Evolutionary conservation across 2,797 vertebrate species (phyloP).

Genomic region (Diplodus sargus): DNA sequence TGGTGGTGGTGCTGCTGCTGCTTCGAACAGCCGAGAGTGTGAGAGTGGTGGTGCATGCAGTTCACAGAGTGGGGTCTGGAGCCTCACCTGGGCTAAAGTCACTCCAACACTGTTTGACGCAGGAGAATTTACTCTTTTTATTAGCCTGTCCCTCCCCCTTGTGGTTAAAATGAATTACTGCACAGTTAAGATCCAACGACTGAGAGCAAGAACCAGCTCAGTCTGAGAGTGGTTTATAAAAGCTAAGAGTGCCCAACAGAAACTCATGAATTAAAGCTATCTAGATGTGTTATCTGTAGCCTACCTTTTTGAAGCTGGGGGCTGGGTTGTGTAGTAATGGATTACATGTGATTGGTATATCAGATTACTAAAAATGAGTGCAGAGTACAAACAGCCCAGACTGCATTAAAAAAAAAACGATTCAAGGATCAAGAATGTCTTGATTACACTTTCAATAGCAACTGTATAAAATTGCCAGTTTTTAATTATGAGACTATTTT

Average conservation of each 20-base stretch:
- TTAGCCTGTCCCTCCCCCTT: constrained; percentile 49
- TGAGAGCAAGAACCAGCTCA: not conserved
- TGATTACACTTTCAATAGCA: too few species aligned
- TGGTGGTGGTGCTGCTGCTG: not conserved
- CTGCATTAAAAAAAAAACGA: too few species aligned
- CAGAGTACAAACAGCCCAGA: too few species aligned
- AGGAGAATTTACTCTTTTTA: not conserved
- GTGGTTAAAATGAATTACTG: constrained; percentile 49
- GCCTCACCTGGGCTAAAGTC: constrained; percentile 21
- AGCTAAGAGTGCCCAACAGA: too few species aligned
- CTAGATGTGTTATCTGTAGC: not conserved
- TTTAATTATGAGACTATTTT: too few species aligned
- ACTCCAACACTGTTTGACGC: not conserved
- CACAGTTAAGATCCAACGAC: not conserved
- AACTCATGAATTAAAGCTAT: not conserved
- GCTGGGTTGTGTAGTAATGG: too few species aligned
- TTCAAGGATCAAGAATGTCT: too few species aligned
- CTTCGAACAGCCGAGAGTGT: constrained; percentile 23
- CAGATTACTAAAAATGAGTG: too few species aligned
- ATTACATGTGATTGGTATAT: too few species aligned
- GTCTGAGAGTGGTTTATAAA: too few species aligned
- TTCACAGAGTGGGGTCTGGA: constrained; percentile 10
- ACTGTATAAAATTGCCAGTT: too few species aligned
- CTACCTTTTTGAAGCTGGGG: not conserved
- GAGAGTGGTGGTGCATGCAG: constrained; percentile 39